Base-by-base conservation (phyloP, 2,797 vertebrate genomes). In the Betta splendens region DNA sequence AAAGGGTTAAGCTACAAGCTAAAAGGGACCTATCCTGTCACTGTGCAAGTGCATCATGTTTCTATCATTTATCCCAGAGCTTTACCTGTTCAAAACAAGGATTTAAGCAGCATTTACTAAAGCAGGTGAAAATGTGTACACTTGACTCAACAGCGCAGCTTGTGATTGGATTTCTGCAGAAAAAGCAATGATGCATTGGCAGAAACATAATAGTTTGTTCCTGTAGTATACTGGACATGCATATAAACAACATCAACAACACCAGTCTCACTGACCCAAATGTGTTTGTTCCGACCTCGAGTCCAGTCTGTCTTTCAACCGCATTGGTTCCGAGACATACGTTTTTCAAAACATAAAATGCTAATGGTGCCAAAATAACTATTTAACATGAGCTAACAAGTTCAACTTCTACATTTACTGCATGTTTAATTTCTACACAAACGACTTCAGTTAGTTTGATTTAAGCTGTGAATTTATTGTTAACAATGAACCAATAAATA, bases 401-500 rank as follows among this genome's bases (percentile, higher is more conserved):
- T n/a, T n/a, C n/a, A n/a, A n/a, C n/a, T n/a, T n/a, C n/a, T n/a
- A n/a, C n/a, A n/a, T 12, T 33, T 33, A 33, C 13, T 11, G 13
- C 31, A 28, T 28, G 26, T 28, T 33, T 15, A 5, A 13, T 33
- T 33, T 6, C 6, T 15, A 33, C n/a, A 36, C 8, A 16, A 36
- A 36, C 16, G 7, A 52, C 4, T 13, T 26, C 15, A 28, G 13
- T 23, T 12, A 35, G 17, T 53, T 5, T 21, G 23, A 75, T 68
- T 67, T 74, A 44, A 87, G 81, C 84, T 80, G 88, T 85, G 81
- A 81, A 77, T 89, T 89, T 87, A 89, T 84, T 85, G 81, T 82
- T 67, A 70, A 89, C 79, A 87, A 85, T 86, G 85, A 77, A 85
- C 83, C 87, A 91, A 93, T 93, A 93, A 93, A 93, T 93, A 91